Evolutionary conservation across 2,888 invertebrate genomes (phyloP).

Genomic region (Prenolepis imparis): DNA sequence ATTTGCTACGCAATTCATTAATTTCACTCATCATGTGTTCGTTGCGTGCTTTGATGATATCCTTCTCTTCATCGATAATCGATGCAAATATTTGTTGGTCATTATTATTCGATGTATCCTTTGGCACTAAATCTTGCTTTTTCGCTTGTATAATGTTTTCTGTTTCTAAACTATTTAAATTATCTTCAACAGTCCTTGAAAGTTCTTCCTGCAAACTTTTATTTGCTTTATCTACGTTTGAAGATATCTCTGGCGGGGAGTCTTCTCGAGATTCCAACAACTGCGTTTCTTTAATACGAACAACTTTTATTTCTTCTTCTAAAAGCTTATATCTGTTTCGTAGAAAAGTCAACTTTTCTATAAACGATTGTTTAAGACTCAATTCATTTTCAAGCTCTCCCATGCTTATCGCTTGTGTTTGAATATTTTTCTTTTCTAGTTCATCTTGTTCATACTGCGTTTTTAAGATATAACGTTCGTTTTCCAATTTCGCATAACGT

Average conservation of each 20-base stretch:
- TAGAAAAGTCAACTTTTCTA: constrained; percentile 48
- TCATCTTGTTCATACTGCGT: constrained; percentile 54
- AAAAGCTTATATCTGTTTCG: constrained; percentile 39
- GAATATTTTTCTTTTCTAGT: constrained; percentile 65
- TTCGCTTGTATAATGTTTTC: constrained; percentile 72
- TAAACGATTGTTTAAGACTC: constrained; percentile 1
- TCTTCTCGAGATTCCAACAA: constrained; percentile 49
- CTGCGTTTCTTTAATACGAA: constrained; percentile 58
- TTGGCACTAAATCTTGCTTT: constrained; percentile 70
- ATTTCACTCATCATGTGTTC: constrained; percentile 80
- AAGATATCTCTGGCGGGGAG: constrained; percentile 28
- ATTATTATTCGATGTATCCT: constrained; percentile 51
- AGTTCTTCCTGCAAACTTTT: constrained; percentile 15
- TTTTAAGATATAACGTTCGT: constrained; percentile 40
- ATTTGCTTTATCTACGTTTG: constrained; percentile 53
- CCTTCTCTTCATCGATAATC: constrained; percentile 47
- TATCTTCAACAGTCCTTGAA: neutral
- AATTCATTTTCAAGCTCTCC: constrained; percentile 42
- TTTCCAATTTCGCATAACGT: constrained; percentile 64
- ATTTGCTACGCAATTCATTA: constrained; percentile 58
- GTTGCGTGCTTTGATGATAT: constrained; percentile 81
- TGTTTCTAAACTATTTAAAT: neutral
- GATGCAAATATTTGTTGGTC: constrained; percentile 35
- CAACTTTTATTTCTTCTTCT: constrained; percentile 56
- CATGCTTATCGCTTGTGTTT: constrained; percentile 39